A percentile compares a stretch with the other conserved stretches of the same genome.
These are phyloP conservation scores for Chrosomus eos DNA, from an alignment of 2,797 vertebrate species.

Conservation along the genomic window DNA sequence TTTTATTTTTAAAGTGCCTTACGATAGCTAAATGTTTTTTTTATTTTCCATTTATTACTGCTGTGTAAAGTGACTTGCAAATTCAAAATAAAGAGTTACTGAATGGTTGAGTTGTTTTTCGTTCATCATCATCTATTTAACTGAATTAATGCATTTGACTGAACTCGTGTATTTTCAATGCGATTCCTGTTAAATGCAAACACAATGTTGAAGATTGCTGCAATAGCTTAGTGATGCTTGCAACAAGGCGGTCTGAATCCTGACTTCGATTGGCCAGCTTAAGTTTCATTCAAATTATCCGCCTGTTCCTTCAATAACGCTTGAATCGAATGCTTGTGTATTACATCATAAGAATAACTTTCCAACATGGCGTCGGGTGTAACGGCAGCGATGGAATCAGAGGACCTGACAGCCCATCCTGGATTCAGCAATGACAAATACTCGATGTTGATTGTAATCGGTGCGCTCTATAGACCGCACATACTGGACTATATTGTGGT, in stretches of 20 bases:
- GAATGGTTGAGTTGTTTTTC: not conserved
- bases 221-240: not conserved
- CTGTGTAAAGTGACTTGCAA: not conserved
- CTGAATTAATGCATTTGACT: not conserved
- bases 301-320: conserved; percentile 41
- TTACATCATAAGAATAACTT: conserved; percentile 77
- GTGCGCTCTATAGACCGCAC: conserved; percentile 73
- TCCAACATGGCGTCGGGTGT: conserved; percentile 80
- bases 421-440: conserved; percentile 71
- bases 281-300: conserved; percentile 32
- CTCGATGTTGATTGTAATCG: conserved; percentile 82
- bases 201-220: not conserved
- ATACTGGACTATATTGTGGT: conserved; percentile 75
- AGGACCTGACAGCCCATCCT: conserved; percentile 62
- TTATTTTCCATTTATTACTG: not conserved
- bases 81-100: not conserved
- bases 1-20: conserved; percentile 77
- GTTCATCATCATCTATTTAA: not conserved
- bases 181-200: not conserved
- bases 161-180: not conserved
- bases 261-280: conserved; percentile 27
- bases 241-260: not conserved
- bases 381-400: conserved; percentile 74
- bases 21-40: no score
- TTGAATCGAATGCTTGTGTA: conserved; percentile 42